Evolutionary conservation across 2,797 vertebrate species (phyloP).

Genomic region (Podargus strigoides): DNA sequence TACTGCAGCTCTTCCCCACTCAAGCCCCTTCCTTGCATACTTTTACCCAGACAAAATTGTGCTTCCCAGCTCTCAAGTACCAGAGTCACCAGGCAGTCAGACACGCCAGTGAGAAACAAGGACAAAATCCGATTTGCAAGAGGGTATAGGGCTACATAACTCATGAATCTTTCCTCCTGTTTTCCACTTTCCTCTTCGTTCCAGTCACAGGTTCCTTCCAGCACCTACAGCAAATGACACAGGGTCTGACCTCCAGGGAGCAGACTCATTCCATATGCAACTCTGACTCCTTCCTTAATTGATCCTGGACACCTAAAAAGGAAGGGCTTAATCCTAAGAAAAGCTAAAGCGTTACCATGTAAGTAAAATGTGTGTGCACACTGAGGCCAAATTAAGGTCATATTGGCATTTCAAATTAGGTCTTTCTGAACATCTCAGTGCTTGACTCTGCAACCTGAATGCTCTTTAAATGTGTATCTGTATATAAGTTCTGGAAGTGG

Average conservation of each 20-base stretch:
- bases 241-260: neutral
- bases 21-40: neutral
- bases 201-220: neutral
- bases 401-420: neutral
- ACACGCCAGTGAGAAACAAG: neutral
- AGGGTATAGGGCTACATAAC: neutral
- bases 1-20: neutral
- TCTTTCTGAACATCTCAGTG: neutral
- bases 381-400: neutral
- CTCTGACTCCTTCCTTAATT: neutral
- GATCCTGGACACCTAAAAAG: neutral
- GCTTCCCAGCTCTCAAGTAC: neutral
- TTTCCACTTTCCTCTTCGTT: neutral
- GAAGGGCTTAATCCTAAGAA: neutral
- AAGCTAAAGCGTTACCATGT: neutral
- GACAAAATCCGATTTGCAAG: neutral
- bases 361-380: neutral
- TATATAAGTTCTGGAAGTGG: neutral
- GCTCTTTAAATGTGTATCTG: neutral
- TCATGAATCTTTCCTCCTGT: neutral
- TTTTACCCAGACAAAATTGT: neutral
- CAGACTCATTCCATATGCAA: neutral
- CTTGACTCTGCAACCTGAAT: neutral
- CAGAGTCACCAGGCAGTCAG: neutral
- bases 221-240: neutral